These are phyloP conservation scores for Anadara kagoshimensis DNA, from an alignment of 1,140 invertebrate species.

Conservation along the genomic window DNA sequence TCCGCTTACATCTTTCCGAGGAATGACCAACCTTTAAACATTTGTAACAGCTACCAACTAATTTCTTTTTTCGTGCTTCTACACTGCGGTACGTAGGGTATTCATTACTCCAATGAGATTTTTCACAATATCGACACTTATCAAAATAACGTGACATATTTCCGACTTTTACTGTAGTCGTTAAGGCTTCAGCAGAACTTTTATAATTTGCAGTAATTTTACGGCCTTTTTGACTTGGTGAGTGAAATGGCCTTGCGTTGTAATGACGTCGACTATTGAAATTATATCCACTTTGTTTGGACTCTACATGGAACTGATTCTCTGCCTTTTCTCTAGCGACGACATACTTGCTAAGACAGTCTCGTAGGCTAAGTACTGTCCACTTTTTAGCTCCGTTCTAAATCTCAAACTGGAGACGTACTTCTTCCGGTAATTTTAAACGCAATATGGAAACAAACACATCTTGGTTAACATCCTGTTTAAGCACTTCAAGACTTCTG, in stretches of 20 bases:
- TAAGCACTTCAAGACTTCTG: slow-evolving; percentile 16
- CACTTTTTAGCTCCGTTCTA: slow-evolving; percentile 12
- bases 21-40: slow-evolving; percentile 3
- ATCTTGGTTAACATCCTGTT: slow-evolving; percentile 21
- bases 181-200: neutral
- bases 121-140: slow-evolving; percentile 32
- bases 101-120: slow-evolving; percentile 22
- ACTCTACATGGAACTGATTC: neutral
- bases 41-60: slow-evolving; percentile 3
- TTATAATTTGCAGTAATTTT: neutral
- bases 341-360: slow-evolving; percentile 7
- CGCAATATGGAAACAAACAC: slow-evolving; percentile 18
- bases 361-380: slow-evolving; percentile 8
- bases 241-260: neutral
- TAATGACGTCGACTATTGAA: neutral
- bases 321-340: slow-evolving; percentile 8
- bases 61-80: neutral
- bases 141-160: neutral
- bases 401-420: slow-evolving; percentile 19
- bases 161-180: neutral
- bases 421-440: slow-evolving; percentile 15
- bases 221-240: neutral
- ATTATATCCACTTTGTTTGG: neutral
- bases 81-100: slow-evolving; percentile 1
- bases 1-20: neutral